These are phyloP conservation scores for Pseudochirops cupreus DNA, from an alignment of 2,797 vertebrate species.

Conservation along the genomic window DNA sequence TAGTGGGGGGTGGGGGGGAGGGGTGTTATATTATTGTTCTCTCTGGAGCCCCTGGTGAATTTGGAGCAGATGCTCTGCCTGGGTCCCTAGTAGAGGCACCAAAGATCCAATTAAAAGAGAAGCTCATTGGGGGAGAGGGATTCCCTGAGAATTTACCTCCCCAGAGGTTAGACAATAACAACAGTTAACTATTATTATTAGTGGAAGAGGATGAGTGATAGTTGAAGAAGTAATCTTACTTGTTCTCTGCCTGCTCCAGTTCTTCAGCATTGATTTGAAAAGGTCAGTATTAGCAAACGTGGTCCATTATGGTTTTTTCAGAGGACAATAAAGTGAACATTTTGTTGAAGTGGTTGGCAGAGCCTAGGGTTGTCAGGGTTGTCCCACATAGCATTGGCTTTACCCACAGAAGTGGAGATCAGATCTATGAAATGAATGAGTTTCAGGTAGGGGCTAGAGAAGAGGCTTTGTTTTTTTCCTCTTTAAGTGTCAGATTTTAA, in stretches of 20 bases:
- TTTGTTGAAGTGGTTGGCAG: neutral
- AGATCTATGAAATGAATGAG: neutral
- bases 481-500: slow-evolving; percentile 48
- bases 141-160: slow-evolving; percentile 18
- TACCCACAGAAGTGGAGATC: neutral
- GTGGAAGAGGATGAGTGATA: neutral
- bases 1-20: neutral
- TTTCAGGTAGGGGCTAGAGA: slow-evolving; percentile 17
- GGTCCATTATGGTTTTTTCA: neutral
- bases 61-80: slow-evolving; percentile 63
- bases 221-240: neutral
- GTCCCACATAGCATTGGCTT: neutral
- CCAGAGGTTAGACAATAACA: neutral
- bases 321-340: neutral
- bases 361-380: neutral
- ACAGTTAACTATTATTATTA: neutral
- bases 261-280: neutral
- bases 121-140: slow-evolving; percentile 29
- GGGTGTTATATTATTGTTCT: slow-evolving; percentile 9
- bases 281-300: neutral
- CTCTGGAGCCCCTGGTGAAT: slow-evolving; percentile 26
- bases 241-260: neutral
- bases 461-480: neutral
- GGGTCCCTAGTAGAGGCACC: slow-evolving; percentile 52
- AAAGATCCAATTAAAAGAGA: slow-evolving; percentile 47